Conservation (phyloP, 2,113 vertebrate species). For the Alethe castanea region DNA sequence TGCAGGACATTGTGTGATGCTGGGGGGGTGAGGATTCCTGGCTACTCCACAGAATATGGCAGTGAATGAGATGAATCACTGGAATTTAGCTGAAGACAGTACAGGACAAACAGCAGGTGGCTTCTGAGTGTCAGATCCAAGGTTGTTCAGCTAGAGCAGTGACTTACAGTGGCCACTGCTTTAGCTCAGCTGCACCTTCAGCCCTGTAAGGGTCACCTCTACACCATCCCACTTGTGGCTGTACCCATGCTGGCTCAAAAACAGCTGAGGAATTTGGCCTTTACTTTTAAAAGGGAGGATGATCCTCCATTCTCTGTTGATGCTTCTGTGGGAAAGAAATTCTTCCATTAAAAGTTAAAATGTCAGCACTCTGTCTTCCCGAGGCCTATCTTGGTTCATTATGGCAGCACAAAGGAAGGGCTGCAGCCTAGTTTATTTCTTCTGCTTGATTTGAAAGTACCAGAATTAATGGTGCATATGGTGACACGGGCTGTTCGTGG, state of each 20-base stretch:
- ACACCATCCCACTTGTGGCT: not conserved
- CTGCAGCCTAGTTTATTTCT: not conserved
- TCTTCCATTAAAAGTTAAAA: slow-evolving; percentile 16
- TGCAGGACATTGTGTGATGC: accelerated
- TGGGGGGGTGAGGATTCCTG: not conserved
- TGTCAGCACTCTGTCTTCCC: not conserved
- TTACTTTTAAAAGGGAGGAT: not conserved
- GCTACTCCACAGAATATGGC: not conserved
- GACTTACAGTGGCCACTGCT: not conserved
- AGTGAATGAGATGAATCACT: not conserved
- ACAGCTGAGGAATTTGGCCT: not conserved
- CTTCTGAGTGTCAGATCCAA: not conserved
- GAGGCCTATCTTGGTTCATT: not conserved
- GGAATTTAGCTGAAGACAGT: not conserved
- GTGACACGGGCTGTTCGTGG: not conserved
- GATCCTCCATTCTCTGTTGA: not conserved
- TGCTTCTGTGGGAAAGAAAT: not conserved
- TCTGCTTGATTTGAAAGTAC: slow-evolving; percentile 14
- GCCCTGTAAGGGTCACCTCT: not conserved
- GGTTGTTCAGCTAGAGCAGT: not conserved
- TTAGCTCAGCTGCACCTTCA: not conserved
- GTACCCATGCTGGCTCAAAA: not conserved
- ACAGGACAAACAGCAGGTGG: not conserved
- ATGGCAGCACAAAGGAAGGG: not conserved
- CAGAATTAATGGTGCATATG: slow-evolving; percentile 36